Percentiles rank a stretch among this genome's conserved stretches.
These are phyloP conservation scores for Leuciscus waleckii DNA, from an alignment of 2,797 vertebrate genomes.

Conservation along the genomic window DNA sequence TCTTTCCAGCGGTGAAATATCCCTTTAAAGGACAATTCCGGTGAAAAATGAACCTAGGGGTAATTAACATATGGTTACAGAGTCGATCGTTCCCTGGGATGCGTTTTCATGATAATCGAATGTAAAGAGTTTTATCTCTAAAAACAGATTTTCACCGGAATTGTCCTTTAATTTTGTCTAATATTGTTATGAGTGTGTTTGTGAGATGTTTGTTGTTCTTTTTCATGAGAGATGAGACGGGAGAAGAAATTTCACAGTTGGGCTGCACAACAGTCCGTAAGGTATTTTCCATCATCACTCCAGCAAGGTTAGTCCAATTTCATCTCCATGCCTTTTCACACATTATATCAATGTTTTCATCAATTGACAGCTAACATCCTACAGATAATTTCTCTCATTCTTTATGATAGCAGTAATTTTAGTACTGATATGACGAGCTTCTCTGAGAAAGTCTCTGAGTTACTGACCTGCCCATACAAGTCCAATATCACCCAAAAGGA, in stretches of 20 bases:
- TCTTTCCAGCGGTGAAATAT: too few relatives aligned
- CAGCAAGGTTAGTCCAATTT: not conserved
- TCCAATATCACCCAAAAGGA: not conserved
- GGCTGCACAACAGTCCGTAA: not conserved
- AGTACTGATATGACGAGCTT: constrained; percentile 2
- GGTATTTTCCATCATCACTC: not conserved
- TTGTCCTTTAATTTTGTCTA: not conserved
- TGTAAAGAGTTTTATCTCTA: too few relatives aligned
- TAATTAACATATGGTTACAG: too few relatives aligned
- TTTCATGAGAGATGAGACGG: not conserved
- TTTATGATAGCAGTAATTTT: not conserved
- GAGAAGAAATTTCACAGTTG: not conserved
- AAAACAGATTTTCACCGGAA: too few relatives aligned
- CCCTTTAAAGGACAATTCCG: too few relatives aligned
- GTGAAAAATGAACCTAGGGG: too few relatives aligned
- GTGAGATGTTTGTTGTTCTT: not conserved
- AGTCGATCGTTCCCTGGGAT: too few relatives aligned
- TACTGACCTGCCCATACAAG: not conserved
- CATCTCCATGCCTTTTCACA: not conserved
- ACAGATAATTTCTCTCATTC: not conserved
- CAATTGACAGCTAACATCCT: too few relatives aligned
- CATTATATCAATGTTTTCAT: not conserved
- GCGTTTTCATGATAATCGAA: too few relatives aligned
- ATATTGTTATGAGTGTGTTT: not conserved
- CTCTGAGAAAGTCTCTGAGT: not conserved